Evolutionary conservation across 2,888 invertebrate species (phyloP).

Genomic region (Sericinus montela): DNA sequence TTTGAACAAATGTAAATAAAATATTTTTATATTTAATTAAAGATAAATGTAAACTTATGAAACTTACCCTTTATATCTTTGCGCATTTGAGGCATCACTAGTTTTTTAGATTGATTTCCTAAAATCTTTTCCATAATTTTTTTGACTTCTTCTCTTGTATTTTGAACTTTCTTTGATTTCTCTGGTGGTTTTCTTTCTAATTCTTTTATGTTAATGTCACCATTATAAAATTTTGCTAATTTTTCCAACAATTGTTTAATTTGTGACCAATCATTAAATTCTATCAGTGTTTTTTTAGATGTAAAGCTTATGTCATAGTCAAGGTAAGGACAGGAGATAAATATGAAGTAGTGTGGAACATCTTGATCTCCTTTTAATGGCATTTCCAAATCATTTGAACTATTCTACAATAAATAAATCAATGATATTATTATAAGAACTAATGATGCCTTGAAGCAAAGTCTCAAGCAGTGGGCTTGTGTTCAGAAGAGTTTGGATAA

Average conservation of each 20-base stretch:
- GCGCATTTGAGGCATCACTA: slow-evolving; percentile 47
- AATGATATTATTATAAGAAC: too few relatives aligned
- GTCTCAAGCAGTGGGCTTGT: too few relatives aligned
- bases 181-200: slow-evolving; percentile 22
- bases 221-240: slow-evolving; percentile 47
- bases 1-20: too few relatives aligned
- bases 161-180: slow-evolving; percentile 23
- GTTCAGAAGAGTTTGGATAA: too few relatives aligned
- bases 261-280: slow-evolving; percentile 77
- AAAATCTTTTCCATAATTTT: slow-evolving; percentile 61
- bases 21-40: too few relatives aligned
- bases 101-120: slow-evolving; percentile 47
- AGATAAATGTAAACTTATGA: background rate
- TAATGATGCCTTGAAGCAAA: too few relatives aligned
- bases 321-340: slow-evolving; percentile 74
- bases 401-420: slow-evolving; percentile 1
- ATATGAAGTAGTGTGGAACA: slow-evolving; percentile 71
- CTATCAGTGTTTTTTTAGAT: slow-evolving; percentile 66
- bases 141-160: slow-evolving; percentile 52
- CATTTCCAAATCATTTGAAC: slow-evolving; percentile 23
- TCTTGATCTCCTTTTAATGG: slow-evolving; percentile 22
- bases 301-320: slow-evolving; percentile 75
- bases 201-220: slow-evolving; percentile 38
- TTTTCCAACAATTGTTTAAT: slow-evolving; percentile 52
- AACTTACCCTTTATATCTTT: slow-evolving; percentile 62